Evolutionary conservation across 2,888 invertebrate genomes (phyloP), one percentile per base, ranked within the genome.

Genomic region (Sinelater perroti): DNA sequence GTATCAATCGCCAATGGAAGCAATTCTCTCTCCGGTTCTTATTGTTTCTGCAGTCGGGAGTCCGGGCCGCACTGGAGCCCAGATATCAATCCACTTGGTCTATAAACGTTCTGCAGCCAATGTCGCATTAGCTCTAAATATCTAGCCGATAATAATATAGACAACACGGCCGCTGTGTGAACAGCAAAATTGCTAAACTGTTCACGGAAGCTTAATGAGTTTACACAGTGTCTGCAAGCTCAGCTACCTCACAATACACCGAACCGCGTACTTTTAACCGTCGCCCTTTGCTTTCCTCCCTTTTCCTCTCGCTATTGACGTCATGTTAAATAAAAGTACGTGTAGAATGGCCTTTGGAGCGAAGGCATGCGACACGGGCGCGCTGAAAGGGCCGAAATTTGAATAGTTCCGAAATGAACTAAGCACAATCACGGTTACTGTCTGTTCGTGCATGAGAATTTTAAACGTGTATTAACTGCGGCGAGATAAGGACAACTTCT

Each of bases 391-490:
- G 31, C 47, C 53, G 31, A 58, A 58, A 58, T 58, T 58, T 58
- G 49, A 58, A 58, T 58, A 50, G 53, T 58, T 58, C 36, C 18
- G 54, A 54, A 58, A 58, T 58, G 58, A 58, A 54, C 52, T 52
- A 38, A 52, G 52, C 52, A 58, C 58, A 67, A 69, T 66, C 67
- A 64, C 67, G 68, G 66, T 69, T 67, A 63, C 65, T 65, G 64
- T 62, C 62, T 62, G 71, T 70, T 69, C 72, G 73, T 73, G 73
- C 70, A 69, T 64, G 66, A 65, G 72, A 71, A 73, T 73, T 70
- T 73, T 73, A 71, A 73, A 69, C 67, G 66, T 59, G 69, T 66
- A 69, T 72, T 73, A 72, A 73, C 70, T 70, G 66, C 30, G 58
- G 67, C 68, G 67, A 70, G 72, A 70, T 63, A 70, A 66, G 68